Conservation (phyloP, 2,113 vertebrate species). For the Pomatostomus ruficeps region DNA sequence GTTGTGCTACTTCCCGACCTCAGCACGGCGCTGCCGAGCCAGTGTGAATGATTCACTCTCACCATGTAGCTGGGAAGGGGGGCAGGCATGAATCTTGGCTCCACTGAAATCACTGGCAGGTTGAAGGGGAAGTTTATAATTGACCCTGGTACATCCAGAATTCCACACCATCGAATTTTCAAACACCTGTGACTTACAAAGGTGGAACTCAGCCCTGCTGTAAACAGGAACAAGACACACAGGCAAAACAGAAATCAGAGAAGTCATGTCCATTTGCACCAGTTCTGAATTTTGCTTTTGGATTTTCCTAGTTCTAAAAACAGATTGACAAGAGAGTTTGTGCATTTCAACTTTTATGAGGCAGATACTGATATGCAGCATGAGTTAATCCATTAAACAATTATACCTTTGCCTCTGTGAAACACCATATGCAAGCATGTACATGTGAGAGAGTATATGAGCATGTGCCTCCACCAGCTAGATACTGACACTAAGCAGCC, state of each 20-base stretch:
- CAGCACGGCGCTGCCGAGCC: neutral
- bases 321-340: neutral
- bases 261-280: neutral
- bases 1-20: accelerated
- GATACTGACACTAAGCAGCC: neutral
- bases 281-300: neutral
- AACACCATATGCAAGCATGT: neutral
- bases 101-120: neutral
- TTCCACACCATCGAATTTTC: neutral
- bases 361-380: neutral
- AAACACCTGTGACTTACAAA: neutral
- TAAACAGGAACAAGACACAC: neutral
- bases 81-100: neutral
- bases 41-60: neutral
- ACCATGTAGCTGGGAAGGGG: neutral
- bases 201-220: neutral
- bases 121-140: neutral
- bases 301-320: neutral
- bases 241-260: neutral
- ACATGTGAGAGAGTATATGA: neutral
- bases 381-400: neutral
- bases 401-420: neutral
- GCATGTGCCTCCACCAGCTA: neutral
- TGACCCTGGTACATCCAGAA: neutral
- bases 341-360: neutral